Evolutionary conservation across 2,888 invertebrate genomes (phyloP).

Genomic region (Acronicta psi): DNA sequence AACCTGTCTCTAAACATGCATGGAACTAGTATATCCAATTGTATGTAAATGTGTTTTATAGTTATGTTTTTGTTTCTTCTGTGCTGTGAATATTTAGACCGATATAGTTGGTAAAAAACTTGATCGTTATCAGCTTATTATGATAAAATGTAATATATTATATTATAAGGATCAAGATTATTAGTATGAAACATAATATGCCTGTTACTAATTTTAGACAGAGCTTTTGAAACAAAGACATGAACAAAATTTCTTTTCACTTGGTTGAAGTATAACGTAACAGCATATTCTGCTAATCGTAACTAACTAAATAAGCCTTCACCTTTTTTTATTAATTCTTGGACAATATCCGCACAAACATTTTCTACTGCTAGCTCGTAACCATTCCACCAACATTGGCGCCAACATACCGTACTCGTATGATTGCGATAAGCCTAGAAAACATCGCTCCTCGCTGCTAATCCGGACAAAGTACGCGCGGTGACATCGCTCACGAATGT

Average conservation of each 20-base stretch:
- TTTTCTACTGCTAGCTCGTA: background rate
- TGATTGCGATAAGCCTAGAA: conserved; percentile 45
- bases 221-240: no score
- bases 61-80: no score
- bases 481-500: conserved; percentile 43
- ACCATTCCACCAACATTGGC: conserved; percentile 10
- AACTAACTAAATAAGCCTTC: background rate
- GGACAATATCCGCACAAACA: background rate
- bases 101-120: no score
- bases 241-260: background rate
- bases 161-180: no score
- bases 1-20: no score
- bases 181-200: no score
- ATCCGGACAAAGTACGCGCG: conserved; percentile 57
- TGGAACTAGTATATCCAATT: no score
- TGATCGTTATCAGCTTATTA: no score
- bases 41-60: no score
- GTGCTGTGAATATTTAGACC: no score
- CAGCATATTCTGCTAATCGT: background rate
- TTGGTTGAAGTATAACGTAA: background rate
- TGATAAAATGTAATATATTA: no score
- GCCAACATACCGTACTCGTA: conserved; percentile 14
- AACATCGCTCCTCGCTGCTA: conserved; percentile 39
- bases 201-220: no score
- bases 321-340: background rate